These are phyloP conservation scores for Phrynocephalus versicolor DNA, from an alignment of 2,113 vertebrate species.

Conservation along the genomic window DNA sequence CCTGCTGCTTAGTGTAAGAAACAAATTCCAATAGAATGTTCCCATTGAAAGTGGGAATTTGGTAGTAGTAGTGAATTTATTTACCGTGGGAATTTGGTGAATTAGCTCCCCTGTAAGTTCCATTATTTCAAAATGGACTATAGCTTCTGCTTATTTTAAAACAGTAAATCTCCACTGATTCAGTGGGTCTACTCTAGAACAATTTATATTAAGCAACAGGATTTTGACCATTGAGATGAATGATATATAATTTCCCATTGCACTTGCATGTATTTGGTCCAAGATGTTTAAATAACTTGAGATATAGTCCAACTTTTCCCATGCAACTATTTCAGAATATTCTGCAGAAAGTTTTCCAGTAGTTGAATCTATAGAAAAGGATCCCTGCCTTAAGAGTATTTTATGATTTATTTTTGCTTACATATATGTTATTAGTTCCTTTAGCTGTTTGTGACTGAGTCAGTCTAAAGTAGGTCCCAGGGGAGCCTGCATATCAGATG, in stretches of 20 bases:
- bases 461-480: constrained; percentile 37
- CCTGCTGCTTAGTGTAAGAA: too few species aligned
- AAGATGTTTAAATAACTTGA: constrained; percentile 8
- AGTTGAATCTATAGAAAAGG: background rate
- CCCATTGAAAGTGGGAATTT: too few species aligned
- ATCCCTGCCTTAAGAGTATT: background rate
- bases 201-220: too few species aligned
- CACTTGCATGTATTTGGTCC: constrained; percentile 14
- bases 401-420: constrained; percentile 64
- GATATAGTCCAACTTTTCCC: background rate
- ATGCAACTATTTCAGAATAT: constrained; percentile 8
- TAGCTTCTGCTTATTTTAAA: too few species aligned
- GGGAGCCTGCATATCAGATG: constrained; percentile 21
- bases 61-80: too few species aligned
- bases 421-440: constrained; percentile 66
- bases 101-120: too few species aligned
- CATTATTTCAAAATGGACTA: too few species aligned
- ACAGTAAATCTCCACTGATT: too few species aligned
- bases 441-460: constrained; percentile 47
- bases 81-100: too few species aligned
- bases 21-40: too few species aligned
- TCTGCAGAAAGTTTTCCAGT: background rate
- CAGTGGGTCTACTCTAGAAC: too few species aligned
- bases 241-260: constrained; percentile 29
- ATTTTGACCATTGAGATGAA: constrained; percentile 24